Conservation (phyloP, 37 sponge, comb jelly and placozoan species). For the Ianthella basta region DNA sequence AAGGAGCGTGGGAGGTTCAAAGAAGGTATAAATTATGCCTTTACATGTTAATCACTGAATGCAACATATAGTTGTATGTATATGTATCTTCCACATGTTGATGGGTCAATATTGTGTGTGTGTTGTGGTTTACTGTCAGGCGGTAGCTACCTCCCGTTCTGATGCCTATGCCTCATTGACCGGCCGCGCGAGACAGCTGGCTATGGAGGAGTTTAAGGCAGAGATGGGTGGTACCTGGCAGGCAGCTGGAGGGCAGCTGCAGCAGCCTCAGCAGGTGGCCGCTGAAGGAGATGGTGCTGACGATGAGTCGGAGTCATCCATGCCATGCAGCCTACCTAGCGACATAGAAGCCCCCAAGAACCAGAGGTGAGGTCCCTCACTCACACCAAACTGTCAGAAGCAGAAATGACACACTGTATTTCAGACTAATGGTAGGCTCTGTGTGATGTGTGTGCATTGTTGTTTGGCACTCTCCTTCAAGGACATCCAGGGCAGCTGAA, state of each 20-base stretch:
- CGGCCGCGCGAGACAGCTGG: constrained; percentile 19
- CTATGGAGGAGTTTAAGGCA: constrained; percentile 17
- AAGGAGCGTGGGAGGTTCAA: too few species aligned
- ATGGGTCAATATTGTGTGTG: not conserved
- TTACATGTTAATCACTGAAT: too few species aligned
- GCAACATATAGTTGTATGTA: too few species aligned
- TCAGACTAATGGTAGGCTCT: not conserved
- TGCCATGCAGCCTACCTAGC: constrained; percentile 62
- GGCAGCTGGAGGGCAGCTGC: not conserved
- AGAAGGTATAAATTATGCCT: too few species aligned
- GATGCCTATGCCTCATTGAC: not conserved
- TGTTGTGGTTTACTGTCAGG: not conserved
- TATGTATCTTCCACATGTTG: not conserved
- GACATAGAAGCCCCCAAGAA: constrained; percentile 14
- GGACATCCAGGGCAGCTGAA: not conserved
- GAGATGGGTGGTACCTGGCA: not conserved
- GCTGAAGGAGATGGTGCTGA: not conserved
- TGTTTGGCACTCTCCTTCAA: not conserved
- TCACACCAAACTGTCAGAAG: too few species aligned
- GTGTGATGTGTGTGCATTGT: not conserved
- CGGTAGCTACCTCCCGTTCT: not conserved
- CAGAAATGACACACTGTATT: too few species aligned
- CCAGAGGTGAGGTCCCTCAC: constrained; percentile 30
- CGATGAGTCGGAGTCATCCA: constrained; percentile 64
- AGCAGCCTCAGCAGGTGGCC: not conserved